Evolutionary conservation across 2,888 invertebrate genomes (phyloP).

Genomic region (Phragmatobia fuliginosa): DNA sequence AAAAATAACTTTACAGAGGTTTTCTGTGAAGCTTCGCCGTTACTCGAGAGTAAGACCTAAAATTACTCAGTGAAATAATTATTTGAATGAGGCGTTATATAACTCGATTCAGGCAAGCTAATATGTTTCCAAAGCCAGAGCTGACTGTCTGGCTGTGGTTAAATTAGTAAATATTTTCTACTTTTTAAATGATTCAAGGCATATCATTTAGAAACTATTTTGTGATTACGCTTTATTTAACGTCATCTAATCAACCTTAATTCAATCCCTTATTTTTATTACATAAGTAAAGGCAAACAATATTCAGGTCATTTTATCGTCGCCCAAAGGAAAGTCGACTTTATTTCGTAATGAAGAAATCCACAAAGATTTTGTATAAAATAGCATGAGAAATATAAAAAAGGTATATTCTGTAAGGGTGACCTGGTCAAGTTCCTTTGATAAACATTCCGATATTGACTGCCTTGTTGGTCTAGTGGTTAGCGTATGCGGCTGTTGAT

Average conservation of each 20-base stretch:
- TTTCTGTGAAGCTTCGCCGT: too few species aligned
- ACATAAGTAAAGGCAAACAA: neutral
- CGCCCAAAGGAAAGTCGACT: constrained; percentile 1
- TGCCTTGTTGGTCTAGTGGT: too few species aligned
- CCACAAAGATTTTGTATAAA: constrained; percentile 27
- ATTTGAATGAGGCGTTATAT: neutral
- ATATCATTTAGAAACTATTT: neutral
- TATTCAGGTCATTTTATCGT: constrained; percentile 15
- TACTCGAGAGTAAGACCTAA: too few species aligned
- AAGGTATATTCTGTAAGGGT: constrained; percentile 36
- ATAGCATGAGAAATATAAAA: constrained; percentile 45
- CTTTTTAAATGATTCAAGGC: neutral
- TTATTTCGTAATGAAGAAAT: constrained; percentile 27
- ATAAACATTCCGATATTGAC: constrained; percentile 65
- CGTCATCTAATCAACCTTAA: constrained; percentile 1
- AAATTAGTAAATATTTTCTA: neutral
- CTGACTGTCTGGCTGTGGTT: too few species aligned
- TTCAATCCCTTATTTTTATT: constrained; percentile 6
- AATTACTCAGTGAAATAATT: too few species aligned
- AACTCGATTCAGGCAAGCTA: too few species aligned
- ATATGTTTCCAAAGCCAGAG: too few species aligned
- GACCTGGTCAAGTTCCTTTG: constrained; percentile 49
- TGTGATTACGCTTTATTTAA: neutral
- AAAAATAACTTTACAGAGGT: too few species aligned
- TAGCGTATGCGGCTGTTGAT: too few species aligned